Evolutionary conservation across 2,797 vertebrate species (phyloP), one percentile per base, ranked within the genome.

Genomic region (Orientallactaga sibirica): DNA sequence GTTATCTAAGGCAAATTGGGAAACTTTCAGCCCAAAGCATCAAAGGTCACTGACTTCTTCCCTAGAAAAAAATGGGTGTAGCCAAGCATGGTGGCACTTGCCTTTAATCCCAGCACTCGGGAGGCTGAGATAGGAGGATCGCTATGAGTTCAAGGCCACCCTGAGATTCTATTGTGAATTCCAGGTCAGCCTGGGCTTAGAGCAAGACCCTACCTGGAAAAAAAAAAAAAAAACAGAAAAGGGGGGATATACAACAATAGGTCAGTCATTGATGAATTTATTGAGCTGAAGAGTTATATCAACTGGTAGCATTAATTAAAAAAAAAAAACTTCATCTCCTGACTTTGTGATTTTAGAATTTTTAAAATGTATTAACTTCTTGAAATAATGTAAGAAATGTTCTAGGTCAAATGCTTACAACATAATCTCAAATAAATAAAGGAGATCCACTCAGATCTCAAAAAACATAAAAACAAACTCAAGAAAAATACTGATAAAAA

Each of bases 391-490:
- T 52, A 93, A 10, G 3, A 58, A 79, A 78, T 86, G 29, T 29
- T 76, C 25, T 74, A 74, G 64, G 7, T 43, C 25, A 90, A 19
- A 74, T 15, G 11, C 1, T 86, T 80, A 73, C 1, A 41, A 61
- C 66, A 3, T 1, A n/a, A 82, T 52, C 76, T 52, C 71, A 90
- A 90, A 76, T 71, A 41, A 95, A 70, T 91, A 89, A 92, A 61
- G 24, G 7, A 92, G 25, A 83, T 20, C 85, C 0, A 85, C 20
- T 61, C 10, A 73, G 3, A 92, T 75, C 5, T n/a, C 52, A 75
- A 81, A 90, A 87, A 24, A 41, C 48, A 89, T 62, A 2, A 24
- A 86, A 81, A 66, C 37, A 25, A 84, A 82, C 67, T 84, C 33
- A 77, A 64, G 18, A 67, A 68, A 85, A 90, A 74, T 70, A 70